phyloP scores from a whole-genome alignment of 2,888 invertebrate genomes.

The Hyposoter didymator region DNA sequence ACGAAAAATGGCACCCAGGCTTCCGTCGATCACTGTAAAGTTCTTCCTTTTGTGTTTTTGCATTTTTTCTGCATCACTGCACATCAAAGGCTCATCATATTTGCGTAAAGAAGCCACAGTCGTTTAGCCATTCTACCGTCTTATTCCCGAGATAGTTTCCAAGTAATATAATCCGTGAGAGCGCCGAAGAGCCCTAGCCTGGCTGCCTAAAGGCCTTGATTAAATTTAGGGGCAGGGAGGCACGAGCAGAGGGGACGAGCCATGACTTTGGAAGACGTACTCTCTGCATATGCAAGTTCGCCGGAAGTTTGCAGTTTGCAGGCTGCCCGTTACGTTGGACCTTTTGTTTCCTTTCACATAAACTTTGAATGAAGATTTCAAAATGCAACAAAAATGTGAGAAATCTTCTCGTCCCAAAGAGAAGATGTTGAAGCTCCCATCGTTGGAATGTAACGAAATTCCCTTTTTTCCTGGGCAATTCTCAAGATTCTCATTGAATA shows the following conservation, averaged over 20 bases:
- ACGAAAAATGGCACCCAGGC: not conserved
- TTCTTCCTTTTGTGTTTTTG: slow-evolving; percentile 10
- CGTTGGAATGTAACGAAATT: too few relatives aligned
- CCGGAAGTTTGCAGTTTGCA: slow-evolving; percentile 71
- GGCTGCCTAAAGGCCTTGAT: slow-evolving; percentile 72
- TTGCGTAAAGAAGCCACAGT: slow-evolving; percentile 57
- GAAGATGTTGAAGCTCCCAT: too few relatives aligned
- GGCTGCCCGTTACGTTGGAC: slow-evolving; percentile 52
- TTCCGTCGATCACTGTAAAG: not conserved
- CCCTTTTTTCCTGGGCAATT: too few relatives aligned
- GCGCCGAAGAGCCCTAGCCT: slow-evolving; percentile 15
- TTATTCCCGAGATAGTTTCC: slow-evolving; percentile 75
- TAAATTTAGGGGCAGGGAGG: slow-evolving; percentile 75
- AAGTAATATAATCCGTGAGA: slow-evolving; percentile 77
- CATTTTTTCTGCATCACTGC: slow-evolving; percentile 1
- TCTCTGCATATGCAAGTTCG: slow-evolving; percentile 38
- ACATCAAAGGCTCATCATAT: slow-evolving; percentile 56
- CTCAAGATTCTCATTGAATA: too few relatives aligned
- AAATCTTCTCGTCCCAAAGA: not conserved
- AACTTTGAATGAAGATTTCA: slow-evolving; percentile 34
- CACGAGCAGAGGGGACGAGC: slow-evolving; percentile 53
- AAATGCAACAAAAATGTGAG: not conserved
- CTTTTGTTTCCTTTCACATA: not conserved
- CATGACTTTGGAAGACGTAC: slow-evolving; percentile 51
- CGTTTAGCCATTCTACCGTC: slow-evolving; percentile 53